Evolutionary conservation across 2,113 vertebrate genomes (phyloP), one percentile per base, ranked within the genome.

Genomic region (Romanogobio albipinnatus): DNA sequence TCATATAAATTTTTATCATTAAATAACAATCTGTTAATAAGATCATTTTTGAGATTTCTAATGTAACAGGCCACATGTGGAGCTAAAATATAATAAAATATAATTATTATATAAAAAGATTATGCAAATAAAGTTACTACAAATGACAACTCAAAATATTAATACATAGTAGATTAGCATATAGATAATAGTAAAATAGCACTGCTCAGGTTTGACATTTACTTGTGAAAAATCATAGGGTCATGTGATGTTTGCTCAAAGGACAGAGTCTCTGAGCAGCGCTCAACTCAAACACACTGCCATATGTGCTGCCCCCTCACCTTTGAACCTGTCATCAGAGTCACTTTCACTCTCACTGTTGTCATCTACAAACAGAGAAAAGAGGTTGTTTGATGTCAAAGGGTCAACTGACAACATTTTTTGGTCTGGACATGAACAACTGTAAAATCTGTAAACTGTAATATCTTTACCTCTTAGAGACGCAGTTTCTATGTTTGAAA

Each of bases 261-360:
- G 49, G 26, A 78, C 26, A 84, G 61, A 64, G 29, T 51, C 49
- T 85, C 45, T 68, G 62, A 85, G 53, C 76, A 71, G 33, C 19
- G 43, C 9, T 26, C 10, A 76, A 70, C 36, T 26, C 73, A 76
- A 76, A 74, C 39, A 59, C 45, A 74, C 53, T 75, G 86, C 33
- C 15, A n/a, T 59, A 82, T 26, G 53, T 70, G 80, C 81, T 39
- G 53, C 68, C 49, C 70, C 71, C 97, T 97, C 92, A 99, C 98
- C 97, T 99, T 99, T 99, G 94, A 99, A 99, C 84, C 97, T 95
- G 96, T 99, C 98, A 33, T 99, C 98, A 11, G 98, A 99, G 94
- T 99, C 98, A 43, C 98, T 99, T 94, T 99, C 98, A 62, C 97
- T 99, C 93, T 99, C 98, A 0, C 98, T 99, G 93, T 99, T 99